Conservation (phyloP, 2,888 invertebrate species). For the Esperia sulphurella region DNA sequence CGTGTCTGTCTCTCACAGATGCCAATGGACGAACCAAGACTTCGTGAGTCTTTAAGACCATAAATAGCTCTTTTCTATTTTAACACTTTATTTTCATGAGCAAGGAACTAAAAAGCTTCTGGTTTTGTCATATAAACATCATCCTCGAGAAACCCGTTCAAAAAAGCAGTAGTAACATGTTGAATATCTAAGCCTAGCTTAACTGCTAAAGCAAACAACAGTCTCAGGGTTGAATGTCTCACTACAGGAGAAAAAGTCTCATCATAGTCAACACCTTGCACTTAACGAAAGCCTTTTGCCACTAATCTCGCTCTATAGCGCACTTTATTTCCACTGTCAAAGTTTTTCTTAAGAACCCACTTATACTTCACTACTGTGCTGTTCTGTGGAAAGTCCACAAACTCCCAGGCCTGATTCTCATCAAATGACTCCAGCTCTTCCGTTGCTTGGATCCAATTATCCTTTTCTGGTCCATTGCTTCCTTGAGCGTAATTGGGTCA, state of each 20-base stretch:
- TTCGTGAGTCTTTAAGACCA: slow-evolving; percentile 14
- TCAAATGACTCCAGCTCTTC: slow-evolving; percentile 8
- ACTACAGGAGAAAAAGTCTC: slow-evolving; percentile 14
- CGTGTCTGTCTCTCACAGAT: too few relatives aligned
- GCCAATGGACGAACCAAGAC: too few relatives aligned
- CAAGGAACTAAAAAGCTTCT: slow-evolving; percentile 2
- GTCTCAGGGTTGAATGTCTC: slow-evolving; percentile 9
- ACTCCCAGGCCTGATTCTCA: slow-evolving; percentile 9
- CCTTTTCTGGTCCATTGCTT: slow-evolving; percentile 8
- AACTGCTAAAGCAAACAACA: slow-evolving; percentile 10
- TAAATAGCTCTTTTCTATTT: slow-evolving; percentile 13
- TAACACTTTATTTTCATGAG: slow-evolving; percentile 4
- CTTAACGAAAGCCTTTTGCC: slow-evolving; percentile 12
- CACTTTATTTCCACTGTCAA: slow-evolving; percentile 6
- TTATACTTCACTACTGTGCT: slow-evolving; percentile 10
- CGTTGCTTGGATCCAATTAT: slow-evolving; percentile 9
- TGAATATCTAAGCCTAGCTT: slow-evolving; percentile 2
- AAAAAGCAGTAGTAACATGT: slow-evolving; percentile 12
- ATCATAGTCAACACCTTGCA: slow-evolving; percentile 10
- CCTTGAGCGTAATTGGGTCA: background rate
- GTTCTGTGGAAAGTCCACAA: slow-evolving; percentile 2
- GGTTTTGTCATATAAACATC: slow-evolving; percentile 10
- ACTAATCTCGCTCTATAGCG: slow-evolving; percentile 10
- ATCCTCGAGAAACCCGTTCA: slow-evolving; percentile 9
- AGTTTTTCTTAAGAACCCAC: slow-evolving; percentile 13